Evolutionary conservation across 2,888 invertebrate species (phyloP), one percentile per base, ranked within the genome.

Genomic region (Drosophila melanosoma): DNA sequence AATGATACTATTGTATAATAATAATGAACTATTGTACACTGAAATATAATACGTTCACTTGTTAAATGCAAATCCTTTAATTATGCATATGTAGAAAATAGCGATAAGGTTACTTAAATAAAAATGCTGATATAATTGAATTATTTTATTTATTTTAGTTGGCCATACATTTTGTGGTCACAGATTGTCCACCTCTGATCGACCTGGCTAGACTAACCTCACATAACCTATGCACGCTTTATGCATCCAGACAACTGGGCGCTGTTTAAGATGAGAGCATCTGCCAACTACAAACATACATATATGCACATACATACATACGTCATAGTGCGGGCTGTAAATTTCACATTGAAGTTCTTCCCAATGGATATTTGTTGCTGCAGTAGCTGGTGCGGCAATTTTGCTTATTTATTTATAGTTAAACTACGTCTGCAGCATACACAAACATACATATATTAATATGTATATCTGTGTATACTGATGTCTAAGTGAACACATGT

Each of bases 401-500:
- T 36, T 45, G 33, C 38, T 45, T 52, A 33, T 63, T 63, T 78
- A 73, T 78, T 76, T 72, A 53, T 76, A 73, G 56, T 72, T 78
- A n/a, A 60, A 63, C 61, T 63, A 63, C 63, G 59, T 29, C 59
- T 49, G 38, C 23, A 23, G 45, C 45, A 23, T 1, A 23, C 15
- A 23, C n/a, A 5, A 12, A 48, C 51, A 54, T 38, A 26, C 15
- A 26, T 36, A 23, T 45, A 48, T 23, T 51, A 20, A 33, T n/a
- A 10, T 15, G 1, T 1, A 6, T 66, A 38, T 26, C 33, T 42
- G 49, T 45, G 26, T 15, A 20, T 49, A 51, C 23, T 7, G n/a
- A 40, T n/a, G 40, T 11, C 35, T 20, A 15, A n/a, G 17, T 54
- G 17, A 17, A 40, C 15, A 40, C 8, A 58, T 53, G 58, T 57